These are phyloP conservation scores for Ophion ellenae DNA, from an alignment of 2,888 invertebrate species.

Conservation along the genomic window DNA sequence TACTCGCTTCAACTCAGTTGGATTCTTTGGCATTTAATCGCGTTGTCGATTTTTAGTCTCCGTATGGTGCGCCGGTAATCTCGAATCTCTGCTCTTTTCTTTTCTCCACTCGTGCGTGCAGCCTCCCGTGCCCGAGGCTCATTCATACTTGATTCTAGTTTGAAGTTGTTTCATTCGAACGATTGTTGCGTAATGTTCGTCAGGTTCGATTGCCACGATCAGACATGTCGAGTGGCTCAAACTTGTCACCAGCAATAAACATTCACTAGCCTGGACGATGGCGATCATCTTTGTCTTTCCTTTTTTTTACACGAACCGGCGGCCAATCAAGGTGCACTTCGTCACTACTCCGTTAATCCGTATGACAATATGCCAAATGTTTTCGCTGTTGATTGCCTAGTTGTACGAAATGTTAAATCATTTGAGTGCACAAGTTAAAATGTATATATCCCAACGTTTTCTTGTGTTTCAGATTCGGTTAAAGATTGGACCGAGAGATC, in stretches of 20 bases:
- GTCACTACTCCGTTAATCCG: background rate
- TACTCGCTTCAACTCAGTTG: background rate
- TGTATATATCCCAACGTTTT: constrained; percentile 6
- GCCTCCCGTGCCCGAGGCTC: too few relatives aligned
- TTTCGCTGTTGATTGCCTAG: background rate
- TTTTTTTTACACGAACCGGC: background rate
- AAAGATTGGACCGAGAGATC: constrained; percentile 29
- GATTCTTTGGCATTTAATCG: too few relatives aligned
- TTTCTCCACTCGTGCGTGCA: too few relatives aligned
- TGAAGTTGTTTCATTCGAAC: too few relatives aligned
- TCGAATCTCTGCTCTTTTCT: too few relatives aligned
- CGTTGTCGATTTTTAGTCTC: too few relatives aligned
- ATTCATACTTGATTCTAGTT: too few relatives aligned
- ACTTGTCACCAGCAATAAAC: background rate
- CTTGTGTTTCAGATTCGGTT: constrained; percentile 46
- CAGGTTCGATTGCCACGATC: too few relatives aligned
- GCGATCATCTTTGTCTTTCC: background rate
- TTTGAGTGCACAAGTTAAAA: background rate
- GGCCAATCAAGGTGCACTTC: background rate
- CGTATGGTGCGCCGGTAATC: too few relatives aligned
- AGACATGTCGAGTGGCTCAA: too few relatives aligned
- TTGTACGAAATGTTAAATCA: background rate
- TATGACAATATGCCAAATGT: background rate
- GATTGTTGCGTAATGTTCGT: too few relatives aligned
- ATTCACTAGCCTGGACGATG: background rate